Evolutionary conservation across 2,888 invertebrate genomes (phyloP).

Genomic region (Eulithis prunata): DNA sequence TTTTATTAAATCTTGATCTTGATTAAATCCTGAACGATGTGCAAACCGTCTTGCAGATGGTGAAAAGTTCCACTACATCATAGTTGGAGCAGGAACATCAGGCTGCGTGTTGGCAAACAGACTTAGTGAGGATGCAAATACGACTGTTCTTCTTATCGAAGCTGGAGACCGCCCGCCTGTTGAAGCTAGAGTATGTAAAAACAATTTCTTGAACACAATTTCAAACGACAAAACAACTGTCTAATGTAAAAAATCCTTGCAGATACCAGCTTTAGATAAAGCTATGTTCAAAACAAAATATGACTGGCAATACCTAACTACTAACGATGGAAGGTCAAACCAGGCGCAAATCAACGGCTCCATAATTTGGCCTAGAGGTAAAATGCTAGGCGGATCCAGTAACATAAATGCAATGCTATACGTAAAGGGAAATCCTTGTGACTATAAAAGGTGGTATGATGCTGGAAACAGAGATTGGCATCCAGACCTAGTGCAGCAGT

Average conservation of each 20-base stretch:
- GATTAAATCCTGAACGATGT: too few species aligned
- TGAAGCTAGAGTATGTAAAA: slow-evolving; percentile 28
- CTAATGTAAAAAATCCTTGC: slow-evolving; percentile 15
- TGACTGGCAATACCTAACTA: slow-evolving; percentile 93
- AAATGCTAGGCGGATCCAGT: slow-evolving; percentile 85
- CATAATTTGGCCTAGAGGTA: slow-evolving; percentile 85
- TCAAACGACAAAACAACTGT: too few species aligned
- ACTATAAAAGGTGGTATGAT: slow-evolving; percentile 81
- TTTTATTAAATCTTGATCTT: background rate
- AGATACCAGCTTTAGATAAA: slow-evolving; percentile 52
- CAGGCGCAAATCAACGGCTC: slow-evolving; percentile 80
- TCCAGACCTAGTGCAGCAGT: slow-evolving; percentile 75
- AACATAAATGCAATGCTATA: slow-evolving; percentile 84
- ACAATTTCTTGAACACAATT: background rate
- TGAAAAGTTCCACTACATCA: slow-evolving; percentile 74
- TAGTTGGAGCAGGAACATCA: slow-evolving; percentile 85
- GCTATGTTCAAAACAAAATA: slow-evolving; percentile 66
- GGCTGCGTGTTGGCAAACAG: slow-evolving; percentile 85
- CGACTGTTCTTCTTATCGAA: slow-evolving; percentile 43
- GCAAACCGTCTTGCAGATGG: slow-evolving; percentile 34
- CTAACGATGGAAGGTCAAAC: slow-evolving; percentile 88
- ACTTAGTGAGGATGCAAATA: slow-evolving; percentile 63
- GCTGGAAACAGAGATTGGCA: slow-evolving; percentile 83
- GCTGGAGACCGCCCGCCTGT: slow-evolving; percentile 40
- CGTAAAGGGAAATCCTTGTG: slow-evolving; percentile 75